phyloP scores from a whole-genome alignment of 2,888 invertebrate genomes.

The Operophtera brumata region DNA sequence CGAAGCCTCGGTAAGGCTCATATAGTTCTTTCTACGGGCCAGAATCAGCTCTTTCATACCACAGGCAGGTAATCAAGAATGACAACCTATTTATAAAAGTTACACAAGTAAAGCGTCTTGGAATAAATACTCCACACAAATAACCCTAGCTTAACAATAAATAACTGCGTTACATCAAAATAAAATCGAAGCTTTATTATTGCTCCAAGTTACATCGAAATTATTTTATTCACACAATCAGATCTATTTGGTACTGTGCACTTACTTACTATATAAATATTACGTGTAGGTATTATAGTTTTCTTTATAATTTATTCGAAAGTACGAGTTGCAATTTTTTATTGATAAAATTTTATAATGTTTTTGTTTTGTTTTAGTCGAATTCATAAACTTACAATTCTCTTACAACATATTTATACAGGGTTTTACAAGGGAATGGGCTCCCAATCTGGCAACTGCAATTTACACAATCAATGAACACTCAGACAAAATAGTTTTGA shows the following conservation, averaged over 20 bases:
- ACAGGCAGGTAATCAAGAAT: neutral
- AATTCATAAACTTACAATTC: too few species aligned
- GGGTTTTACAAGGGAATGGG: too few species aligned
- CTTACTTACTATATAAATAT: conserved; percentile 29
- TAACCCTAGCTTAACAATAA: conserved; percentile 27
- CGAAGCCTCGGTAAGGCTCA: too few species aligned
- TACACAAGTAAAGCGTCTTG: conserved; percentile 14
- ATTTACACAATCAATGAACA: too few species aligned
- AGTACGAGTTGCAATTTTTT: too few species aligned
- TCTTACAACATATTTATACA: too few species aligned
- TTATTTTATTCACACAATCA: conserved; percentile 49
- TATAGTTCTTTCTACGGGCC: too few species aligned
- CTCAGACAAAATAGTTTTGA: too few species aligned
- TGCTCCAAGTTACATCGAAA: conserved; percentile 51
- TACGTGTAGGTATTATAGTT: neutral
- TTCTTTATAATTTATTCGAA: neutral
- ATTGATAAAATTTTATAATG: too few species aligned
- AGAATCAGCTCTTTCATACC: too few species aligned
- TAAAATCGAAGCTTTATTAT: conserved; percentile 50
- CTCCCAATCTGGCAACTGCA: too few species aligned
- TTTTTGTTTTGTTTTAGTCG: too few species aligned
- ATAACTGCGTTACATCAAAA: conserved; percentile 34
- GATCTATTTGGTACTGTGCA: conserved; percentile 51
- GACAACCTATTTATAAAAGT: neutral
- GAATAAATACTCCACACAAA: conserved; percentile 14